Evolutionary conservation across 1,140 invertebrate species (phyloP).

Genomic region (Parapsyche elsis): DNA sequence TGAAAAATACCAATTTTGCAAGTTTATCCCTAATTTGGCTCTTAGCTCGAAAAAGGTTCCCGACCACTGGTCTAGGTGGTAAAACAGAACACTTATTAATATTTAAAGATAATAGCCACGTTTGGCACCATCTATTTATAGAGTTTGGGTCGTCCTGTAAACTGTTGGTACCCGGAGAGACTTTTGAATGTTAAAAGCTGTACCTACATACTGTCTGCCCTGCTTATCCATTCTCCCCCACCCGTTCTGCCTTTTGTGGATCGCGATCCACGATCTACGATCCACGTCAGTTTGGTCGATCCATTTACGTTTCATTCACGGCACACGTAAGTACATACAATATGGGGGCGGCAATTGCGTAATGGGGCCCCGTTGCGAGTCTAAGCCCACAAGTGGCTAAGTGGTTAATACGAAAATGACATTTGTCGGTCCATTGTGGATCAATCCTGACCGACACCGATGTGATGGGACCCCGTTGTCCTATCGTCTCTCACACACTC

Average conservation of each 20-base stretch:
- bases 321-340: constrained; percentile 39
- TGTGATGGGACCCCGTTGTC: constrained; percentile 45
- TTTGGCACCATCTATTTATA: too few species aligned
- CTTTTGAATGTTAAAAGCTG: too few species aligned
- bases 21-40: too few species aligned
- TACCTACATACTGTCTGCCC: too few species aligned
- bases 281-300: constrained; percentile 17
- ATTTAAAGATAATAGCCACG: too few species aligned
- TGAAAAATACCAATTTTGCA: too few species aligned
- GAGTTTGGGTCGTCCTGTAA: too few species aligned
- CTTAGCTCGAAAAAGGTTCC: too few species aligned
- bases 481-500: constrained; percentile 48
- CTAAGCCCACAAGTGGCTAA: constrained; percentile 20
- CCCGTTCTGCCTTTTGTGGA: not conserved
- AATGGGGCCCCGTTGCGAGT: constrained; percentile 40
- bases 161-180: too few species aligned
- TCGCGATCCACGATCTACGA: not conserved
- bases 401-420: constrained; percentile 57
- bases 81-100: too few species aligned
- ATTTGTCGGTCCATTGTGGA: constrained; percentile 55
- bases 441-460: constrained; percentile 41
- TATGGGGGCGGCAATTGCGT: constrained; percentile 50
- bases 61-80: too few species aligned
- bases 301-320: constrained; percentile 43
- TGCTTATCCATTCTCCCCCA: too few species aligned